These are phyloP conservation scores for Adrianichthys oophorus DNA, from an alignment of 2,797 vertebrate species.

Conservation along the genomic window DNA sequence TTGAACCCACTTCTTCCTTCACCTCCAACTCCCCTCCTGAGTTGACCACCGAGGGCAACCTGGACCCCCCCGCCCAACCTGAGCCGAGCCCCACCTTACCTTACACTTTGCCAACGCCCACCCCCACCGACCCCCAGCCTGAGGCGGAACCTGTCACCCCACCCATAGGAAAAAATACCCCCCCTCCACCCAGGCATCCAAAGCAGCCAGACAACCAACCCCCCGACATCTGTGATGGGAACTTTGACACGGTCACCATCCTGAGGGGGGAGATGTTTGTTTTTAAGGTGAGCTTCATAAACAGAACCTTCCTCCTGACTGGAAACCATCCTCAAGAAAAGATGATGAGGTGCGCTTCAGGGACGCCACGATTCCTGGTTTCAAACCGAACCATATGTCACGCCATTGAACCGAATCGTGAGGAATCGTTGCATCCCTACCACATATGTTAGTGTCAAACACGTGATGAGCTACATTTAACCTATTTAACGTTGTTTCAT, in stretches of 20 bases:
- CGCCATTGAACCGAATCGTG: too few relatives aligned
- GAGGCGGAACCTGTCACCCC: conserved; percentile 73
- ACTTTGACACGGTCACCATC: conserved; percentile 92
- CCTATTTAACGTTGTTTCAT: too few relatives aligned
- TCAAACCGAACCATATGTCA: too few relatives aligned
- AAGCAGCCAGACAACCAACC: conserved; percentile 80
- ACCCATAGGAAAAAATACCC: conserved; percentile 35
- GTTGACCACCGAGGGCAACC: conserved; percentile 52
- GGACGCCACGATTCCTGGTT: too few relatives aligned
- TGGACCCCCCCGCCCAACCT: conserved; percentile 42
- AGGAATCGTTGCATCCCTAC: too few relatives aligned
- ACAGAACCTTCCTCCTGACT: not conserved
- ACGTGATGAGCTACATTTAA: too few relatives aligned
- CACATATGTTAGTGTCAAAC: too few relatives aligned
- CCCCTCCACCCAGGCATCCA: conserved; percentile 71
- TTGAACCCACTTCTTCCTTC: conserved; percentile 33
- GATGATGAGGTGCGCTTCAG: too few relatives aligned
- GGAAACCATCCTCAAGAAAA: not conserved
- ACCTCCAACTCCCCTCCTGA: conserved; percentile 29
- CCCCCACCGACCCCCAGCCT: conserved; percentile 60
- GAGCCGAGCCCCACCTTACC: not conserved
- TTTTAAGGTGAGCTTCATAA: conserved; percentile 85
- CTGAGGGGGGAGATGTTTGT: conserved; percentile 98
- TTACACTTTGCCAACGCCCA: conserved; percentile 41
- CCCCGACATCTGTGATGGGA: conserved; percentile 91